A percentile compares a stretch with the other conserved stretches of the same genome.
phyloP scores from a whole-genome alignment of 2,113 vertebrate species.

The Leptocoma aspasia region DNA sequence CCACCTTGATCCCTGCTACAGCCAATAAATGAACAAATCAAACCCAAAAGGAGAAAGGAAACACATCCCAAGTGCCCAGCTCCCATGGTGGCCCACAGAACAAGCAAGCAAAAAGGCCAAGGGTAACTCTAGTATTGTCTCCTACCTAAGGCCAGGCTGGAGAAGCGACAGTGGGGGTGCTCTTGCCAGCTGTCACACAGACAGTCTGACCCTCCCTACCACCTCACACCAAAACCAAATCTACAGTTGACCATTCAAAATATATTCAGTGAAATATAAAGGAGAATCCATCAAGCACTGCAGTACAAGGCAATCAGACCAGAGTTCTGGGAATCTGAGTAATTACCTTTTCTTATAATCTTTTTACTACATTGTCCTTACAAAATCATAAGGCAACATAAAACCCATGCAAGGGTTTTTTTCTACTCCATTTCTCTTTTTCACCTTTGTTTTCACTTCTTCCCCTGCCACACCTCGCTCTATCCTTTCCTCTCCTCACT shows the following conservation, averaged over 20 bases:
- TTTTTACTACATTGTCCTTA: background rate
- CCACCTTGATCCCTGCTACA: background rate
- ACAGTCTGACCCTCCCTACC: background rate
- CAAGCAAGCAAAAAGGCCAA: background rate
- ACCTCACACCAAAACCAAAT: background rate
- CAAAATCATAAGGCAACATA: background rate
- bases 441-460: background rate
- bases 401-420: background rate
- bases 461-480: fast-evolving
- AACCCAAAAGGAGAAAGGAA: background rate
- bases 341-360: background rate
- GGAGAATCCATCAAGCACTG: background rate
- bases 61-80: background rate
- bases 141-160: fast-evolving
- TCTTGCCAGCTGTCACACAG: background rate
- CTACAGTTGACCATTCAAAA: background rate
- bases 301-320: background rate
- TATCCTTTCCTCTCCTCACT: background rate
- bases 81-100: background rate
- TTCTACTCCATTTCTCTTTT: background rate
- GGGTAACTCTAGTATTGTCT: fast-evolving
- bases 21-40: background rate
- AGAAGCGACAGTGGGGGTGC: fast-evolving
- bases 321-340: background rate
- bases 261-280: background rate